These are phyloP conservation scores for Epirrhoe alternata DNA, from an alignment of 2,888 invertebrate species.

Conservation along the genomic window DNA sequence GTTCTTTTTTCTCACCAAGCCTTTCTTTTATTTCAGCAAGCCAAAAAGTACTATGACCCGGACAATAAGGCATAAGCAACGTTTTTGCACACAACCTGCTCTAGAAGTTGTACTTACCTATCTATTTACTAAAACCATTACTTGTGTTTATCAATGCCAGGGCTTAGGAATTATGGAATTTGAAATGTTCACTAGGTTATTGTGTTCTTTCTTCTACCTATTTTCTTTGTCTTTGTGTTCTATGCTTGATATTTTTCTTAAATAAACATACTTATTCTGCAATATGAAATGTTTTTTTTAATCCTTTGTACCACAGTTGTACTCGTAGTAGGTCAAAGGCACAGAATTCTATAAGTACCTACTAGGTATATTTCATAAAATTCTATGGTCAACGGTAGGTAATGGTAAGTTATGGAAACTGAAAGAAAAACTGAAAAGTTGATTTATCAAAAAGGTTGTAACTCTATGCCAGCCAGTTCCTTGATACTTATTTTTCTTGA, in stretches of 20 bases:
- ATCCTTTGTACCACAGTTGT: no score
- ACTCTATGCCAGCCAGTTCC: neutral
- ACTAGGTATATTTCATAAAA: no score
- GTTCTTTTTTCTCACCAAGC: neutral
- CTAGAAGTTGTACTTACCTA: no score
- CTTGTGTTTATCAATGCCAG: no score
- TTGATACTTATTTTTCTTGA: neutral
- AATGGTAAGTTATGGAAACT: no score
- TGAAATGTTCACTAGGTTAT: neutral
- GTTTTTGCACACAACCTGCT: neutral
- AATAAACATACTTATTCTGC: neutral
- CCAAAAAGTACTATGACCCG: constrained; percentile 12
- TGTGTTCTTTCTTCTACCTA: neutral
- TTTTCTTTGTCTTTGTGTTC: neutral
- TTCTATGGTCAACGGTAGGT: no score
- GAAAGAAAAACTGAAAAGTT: no score
- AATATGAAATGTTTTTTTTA: neutral
- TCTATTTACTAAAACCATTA: no score
- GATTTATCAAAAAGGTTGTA: neutral
- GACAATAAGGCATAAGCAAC: neutral
- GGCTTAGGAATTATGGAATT: no score
- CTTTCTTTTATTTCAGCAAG: constrained; percentile 14
- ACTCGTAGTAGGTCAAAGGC: no score
- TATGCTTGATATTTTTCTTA: neutral
- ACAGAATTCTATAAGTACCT: no score